Percentiles rank a stretch among this genome's conserved stretches.
phyloP scores from a whole-genome alignment of 1,140 invertebrate genomes.

The Vanessa tameamea region DNA sequence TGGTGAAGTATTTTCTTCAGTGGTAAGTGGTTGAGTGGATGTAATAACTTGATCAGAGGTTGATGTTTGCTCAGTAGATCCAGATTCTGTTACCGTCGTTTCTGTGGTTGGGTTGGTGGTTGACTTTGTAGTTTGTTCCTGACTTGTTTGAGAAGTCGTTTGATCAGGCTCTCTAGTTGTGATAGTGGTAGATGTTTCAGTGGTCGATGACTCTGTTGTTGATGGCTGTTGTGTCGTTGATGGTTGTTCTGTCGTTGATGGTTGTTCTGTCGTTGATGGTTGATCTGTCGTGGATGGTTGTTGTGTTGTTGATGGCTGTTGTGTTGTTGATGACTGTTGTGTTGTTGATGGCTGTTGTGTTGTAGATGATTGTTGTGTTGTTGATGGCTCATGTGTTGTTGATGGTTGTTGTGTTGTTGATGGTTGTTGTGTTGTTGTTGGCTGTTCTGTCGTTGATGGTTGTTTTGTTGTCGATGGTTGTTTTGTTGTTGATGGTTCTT shows the following conservation, averaged over 20 bases:
- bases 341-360: conserved; percentile 36
- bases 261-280: conserved; percentile 35
- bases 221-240: conserved; percentile 32
- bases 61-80: conserved; percentile 35
- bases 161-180: conserved; percentile 18
- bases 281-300: conserved; percentile 28
- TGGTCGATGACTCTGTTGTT: conserved; percentile 1
- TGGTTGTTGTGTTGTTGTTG: conserved; percentile 49
- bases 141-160: conserved; percentile 34
- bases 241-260: conserved; percentile 32
- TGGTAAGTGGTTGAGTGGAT: conserved; percentile 40
- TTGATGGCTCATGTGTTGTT: conserved; percentile 27
- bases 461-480: conserved; percentile 45
- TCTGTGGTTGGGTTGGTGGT: conserved; percentile 43
- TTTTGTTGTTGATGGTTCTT: conserved; percentile 39
- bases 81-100: conserved; percentile 38
- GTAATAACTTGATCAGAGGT: conserved; percentile 33
- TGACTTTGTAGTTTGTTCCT: conserved; percentile 39
- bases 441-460: conserved; percentile 47
- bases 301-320: conserved; percentile 38
- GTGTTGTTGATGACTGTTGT: conserved; percentile 29
- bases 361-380: conserved; percentile 20
- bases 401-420: conserved; percentile 35
- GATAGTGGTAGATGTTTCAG: conserved; percentile 42
- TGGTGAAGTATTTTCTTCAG: conserved; percentile 17